Percentiles rank a stretch among this genome's conserved stretches.
These are phyloP conservation scores for Acronicta psi DNA, from an alignment of 2,888 invertebrate species.

Conservation along the genomic window DNA sequence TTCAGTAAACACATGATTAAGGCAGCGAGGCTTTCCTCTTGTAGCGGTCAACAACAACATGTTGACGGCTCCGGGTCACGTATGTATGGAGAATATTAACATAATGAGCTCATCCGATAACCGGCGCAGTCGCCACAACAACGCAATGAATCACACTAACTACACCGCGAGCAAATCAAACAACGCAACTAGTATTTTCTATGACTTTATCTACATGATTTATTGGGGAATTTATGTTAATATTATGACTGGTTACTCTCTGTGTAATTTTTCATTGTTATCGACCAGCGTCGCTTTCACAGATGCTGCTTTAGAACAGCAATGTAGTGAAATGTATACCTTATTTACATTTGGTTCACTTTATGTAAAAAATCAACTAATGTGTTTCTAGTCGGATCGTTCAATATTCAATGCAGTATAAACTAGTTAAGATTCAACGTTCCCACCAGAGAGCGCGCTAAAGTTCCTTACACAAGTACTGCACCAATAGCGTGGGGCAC, in stretches of 20 bases:
- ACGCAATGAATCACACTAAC: neutral
- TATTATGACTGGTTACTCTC: too few species aligned
- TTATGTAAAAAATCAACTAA: slow-evolving; percentile 11
- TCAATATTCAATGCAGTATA: slow-evolving; percentile 33
- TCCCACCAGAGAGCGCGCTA: neutral
- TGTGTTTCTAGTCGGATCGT: slow-evolving; percentile 7
- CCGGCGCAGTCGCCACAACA: slow-evolving; percentile 1
- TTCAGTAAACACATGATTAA: neutral
- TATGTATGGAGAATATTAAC: neutral
- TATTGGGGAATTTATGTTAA: too few species aligned
- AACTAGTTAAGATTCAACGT: slow-evolving; percentile 30
- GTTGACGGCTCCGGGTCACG: slow-evolving; percentile 4
- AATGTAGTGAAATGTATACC: neutral
- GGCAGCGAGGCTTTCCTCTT: neutral
- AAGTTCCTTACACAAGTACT: neutral
- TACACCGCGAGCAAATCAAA: neutral
- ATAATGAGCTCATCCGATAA: neutral
- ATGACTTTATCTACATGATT: too few species aligned
- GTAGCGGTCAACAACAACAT: slow-evolving; percentile 1
- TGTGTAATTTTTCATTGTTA: too few species aligned
- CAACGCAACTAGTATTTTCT: neutral
- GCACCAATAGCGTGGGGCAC: neutral
- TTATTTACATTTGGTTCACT: slow-evolving; percentile 7
- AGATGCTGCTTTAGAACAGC: neutral
- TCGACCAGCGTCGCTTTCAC: too few species aligned